These are phyloP conservation scores for Percina caprodes DNA, from an alignment of 2,113 vertebrate genomes.

Conservation along the genomic window DNA sequence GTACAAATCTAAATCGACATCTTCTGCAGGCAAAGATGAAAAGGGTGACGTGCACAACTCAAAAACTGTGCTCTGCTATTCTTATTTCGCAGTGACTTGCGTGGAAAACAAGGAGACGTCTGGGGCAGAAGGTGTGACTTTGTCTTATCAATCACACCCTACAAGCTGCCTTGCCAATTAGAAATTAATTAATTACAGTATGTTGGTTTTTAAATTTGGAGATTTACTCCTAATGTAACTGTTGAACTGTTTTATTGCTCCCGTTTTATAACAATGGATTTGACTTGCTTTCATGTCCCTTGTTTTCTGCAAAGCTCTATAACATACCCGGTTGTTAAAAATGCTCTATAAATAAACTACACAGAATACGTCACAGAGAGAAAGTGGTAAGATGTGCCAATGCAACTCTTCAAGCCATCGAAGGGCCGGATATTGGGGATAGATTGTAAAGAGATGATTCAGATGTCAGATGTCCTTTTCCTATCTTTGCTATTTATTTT, in stretches of 20 bases:
- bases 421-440: conserved; percentile 8
- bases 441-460: conserved; percentile 10
- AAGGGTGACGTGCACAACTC: neutral
- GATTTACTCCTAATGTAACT: neutral
- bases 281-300: neutral
- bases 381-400: neutral
- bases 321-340: neutral
- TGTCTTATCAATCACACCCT: neutral
- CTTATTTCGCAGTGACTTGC: neutral
- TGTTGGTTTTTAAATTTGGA: neutral
- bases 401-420: conserved; percentile 10
- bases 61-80: neutral
- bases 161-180: neutral
- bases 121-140: conserved; percentile 12
- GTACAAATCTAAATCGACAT: neutral
- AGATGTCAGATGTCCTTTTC: neutral
- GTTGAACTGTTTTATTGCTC: neutral
- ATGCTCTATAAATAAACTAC: conserved; percentile 9
- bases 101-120: neutral
- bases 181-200: neutral
- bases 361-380: conserved; percentile 1
- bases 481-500: too few relatives aligned
- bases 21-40: neutral
- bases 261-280: neutral
- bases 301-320: conserved; percentile 26